These are phyloP conservation scores for Plumapathes pennacea DNA, from an alignment of 92 coral and sea anemone species.

Conservation along the genomic window DNA sequence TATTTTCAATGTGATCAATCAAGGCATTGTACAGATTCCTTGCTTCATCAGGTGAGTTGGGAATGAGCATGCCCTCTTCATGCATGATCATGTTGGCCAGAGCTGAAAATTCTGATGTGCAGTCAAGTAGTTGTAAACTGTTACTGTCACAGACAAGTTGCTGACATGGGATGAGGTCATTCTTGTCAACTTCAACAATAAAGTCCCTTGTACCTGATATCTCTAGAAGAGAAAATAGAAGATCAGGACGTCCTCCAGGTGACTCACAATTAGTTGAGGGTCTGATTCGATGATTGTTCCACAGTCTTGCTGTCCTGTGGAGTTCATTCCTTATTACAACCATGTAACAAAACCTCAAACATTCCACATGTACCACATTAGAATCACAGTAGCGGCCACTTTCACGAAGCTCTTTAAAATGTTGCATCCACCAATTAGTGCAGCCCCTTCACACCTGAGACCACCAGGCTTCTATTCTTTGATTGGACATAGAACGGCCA, in stretches of 20 bases:
- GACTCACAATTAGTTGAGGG: constrained; percentile 45
- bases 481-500: constrained; percentile 35
- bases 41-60: constrained; percentile 42
- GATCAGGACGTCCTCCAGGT: constrained; percentile 62
- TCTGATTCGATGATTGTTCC: constrained; percentile 62
- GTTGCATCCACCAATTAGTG: constrained; percentile 38
- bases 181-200: constrained; percentile 23
- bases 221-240: constrained; percentile 50
- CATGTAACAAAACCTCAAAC: constrained; percentile 64
- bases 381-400: constrained; percentile 52
- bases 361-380: constrained; percentile 38
- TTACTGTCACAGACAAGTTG: constrained; percentile 37
- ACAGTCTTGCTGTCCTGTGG: constrained; percentile 46
- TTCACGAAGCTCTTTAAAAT: constrained; percentile 37
- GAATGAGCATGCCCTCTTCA: constrained; percentile 47
- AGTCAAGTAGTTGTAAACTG: constrained; percentile 22
- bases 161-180: constrained; percentile 36
- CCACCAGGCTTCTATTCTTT: constrained; percentile 47
- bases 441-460: constrained; percentile 40
- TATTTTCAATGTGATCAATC: constrained; percentile 45
- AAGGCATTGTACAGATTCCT: constrained; percentile 32
- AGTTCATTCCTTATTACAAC: constrained; percentile 37
- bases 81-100: constrained; percentile 54
- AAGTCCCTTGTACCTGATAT: constrained; percentile 35
- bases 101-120: constrained; percentile 50